A percentile compares a stretch with the other conserved stretches of the same genome.
Evolutionary conservation across 2,888 invertebrate species (phyloP).

Genomic region (Pegoplata infirma): DNA sequence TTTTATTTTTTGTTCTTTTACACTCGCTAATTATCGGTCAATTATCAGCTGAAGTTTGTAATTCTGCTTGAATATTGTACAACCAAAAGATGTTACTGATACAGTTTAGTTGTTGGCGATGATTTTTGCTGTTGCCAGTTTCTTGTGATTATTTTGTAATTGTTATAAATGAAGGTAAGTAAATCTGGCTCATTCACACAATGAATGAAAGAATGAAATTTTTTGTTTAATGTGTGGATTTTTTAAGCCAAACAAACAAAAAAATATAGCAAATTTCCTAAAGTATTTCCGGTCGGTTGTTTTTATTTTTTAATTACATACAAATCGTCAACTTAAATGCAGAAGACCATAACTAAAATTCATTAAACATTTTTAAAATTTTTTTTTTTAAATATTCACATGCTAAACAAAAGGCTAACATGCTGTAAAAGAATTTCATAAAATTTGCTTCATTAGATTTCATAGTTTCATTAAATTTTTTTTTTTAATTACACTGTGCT

Average conservation of each 20-base stretch:
- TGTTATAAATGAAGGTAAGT: constrained; percentile 49
- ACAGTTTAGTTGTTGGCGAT: constrained; percentile 3
- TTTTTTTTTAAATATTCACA: no score
- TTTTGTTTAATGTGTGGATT: background rate
- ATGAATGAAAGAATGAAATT: background rate
- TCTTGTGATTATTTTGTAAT: constrained; percentile 43
- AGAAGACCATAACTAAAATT: no score
- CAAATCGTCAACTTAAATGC: no score
- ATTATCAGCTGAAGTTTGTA: constrained; percentile 54
- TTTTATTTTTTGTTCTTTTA: background rate
- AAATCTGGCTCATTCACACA: constrained; percentile 18
- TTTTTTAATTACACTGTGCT: no score
- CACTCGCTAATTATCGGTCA: constrained; percentile 58
- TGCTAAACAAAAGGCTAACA: no score
- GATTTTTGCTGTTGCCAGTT: constrained; percentile 18
- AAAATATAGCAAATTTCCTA: background rate
- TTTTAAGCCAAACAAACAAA: background rate
- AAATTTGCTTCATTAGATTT: no score
- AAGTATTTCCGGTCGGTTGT: background rate
- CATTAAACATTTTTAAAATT: no score
- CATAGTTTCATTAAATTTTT: no score
- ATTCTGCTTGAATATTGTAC: constrained; percentile 13
- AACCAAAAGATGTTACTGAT: background rate
- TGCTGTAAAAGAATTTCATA: no score
- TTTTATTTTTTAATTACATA: no score